Conservation (phyloP, 2,797 vertebrate genomes). For the Chelonia mydas region DNA sequence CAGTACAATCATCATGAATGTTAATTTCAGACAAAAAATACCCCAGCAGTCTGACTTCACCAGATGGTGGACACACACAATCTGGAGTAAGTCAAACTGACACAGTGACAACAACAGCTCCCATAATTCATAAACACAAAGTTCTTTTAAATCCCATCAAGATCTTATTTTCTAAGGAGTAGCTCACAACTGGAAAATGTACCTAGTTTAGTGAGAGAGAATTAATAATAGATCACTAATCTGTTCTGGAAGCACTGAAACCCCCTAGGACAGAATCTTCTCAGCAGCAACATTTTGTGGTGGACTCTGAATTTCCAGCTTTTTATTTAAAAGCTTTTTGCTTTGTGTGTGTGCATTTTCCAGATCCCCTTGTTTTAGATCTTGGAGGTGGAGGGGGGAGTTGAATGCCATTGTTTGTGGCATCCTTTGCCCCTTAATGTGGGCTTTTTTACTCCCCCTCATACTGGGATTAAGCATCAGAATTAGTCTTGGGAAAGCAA, state of each 20-base stretch:
- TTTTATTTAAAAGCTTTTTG: too few species aligned
- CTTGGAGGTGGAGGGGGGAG: fast-evolving
- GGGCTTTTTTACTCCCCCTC: not conserved
- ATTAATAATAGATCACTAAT: not conserved
- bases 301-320: too few species aligned
- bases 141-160: not conserved
- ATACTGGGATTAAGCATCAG: not conserved
- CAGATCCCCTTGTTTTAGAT: not conserved
- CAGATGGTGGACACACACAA: not conserved
- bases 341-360: not conserved
- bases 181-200: not conserved
- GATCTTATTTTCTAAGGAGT: not conserved
- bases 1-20: not conserved
- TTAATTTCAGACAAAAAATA: not conserved
- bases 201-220: not conserved
- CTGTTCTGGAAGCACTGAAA: not conserved
- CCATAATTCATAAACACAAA: not conserved
- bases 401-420: not conserved
- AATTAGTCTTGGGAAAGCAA: not conserved
- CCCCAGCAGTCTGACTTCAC: not conserved
- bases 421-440: not conserved
- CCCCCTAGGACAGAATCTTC: not conserved
- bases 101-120: fast-evolving
- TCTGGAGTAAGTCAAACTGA: not conserved
- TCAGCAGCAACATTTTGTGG: not conserved